Evolutionary conservation across 2,888 invertebrate genomes (phyloP), one percentile per base, ranked within the genome.

Genomic region (Buathra laborator): DNA sequence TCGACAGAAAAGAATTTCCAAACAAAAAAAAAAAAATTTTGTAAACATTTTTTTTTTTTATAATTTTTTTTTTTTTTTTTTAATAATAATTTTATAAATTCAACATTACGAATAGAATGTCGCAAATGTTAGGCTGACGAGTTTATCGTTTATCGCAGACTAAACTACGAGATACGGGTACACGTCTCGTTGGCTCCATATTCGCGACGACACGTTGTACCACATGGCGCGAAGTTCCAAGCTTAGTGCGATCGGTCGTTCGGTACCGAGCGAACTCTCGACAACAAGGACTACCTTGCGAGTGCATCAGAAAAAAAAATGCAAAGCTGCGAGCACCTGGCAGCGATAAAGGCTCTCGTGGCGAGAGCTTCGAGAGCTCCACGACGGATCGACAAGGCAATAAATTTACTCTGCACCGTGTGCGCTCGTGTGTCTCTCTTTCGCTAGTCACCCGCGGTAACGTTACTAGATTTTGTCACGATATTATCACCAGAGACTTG

Each of bases 401-500:
- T 83, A 83, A 83, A 83, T 83, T 78, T 59, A 14, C 56, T 56
- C 37, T 24, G 32, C 24, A 70, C 32, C 59, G 32, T 66, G 64
- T 24, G 76, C 32, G 71, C 53, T 53, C 19, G 44, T 66, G 51
- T 71, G 19, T 75, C 48, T 46, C 24, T 29, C 43, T 2, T n/a
- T 32, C 32, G 44, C 77, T 44, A 59, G 37, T 66, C 16, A 19
- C 56, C 53, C 43, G 10, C 46, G 16, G 56, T 29, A 46, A 66
- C 75, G 75, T 71, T 66, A 71, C 76, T 43, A 81, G 80, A 84
- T 81, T 84, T 84, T 81, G 80, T 84, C 84, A 81, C 59, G 84
- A 84, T 84, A 77, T 84, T 77, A 81, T 81, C 84, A 72, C 70
- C 51, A 32, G 37, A 43, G 51, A 46, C 48, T 14, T 10, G 24